Evolutionary conservation across 2,888 invertebrate genomes (phyloP), one percentile per base, ranked within the genome.

Genomic region (Theretra japonica): DNA sequence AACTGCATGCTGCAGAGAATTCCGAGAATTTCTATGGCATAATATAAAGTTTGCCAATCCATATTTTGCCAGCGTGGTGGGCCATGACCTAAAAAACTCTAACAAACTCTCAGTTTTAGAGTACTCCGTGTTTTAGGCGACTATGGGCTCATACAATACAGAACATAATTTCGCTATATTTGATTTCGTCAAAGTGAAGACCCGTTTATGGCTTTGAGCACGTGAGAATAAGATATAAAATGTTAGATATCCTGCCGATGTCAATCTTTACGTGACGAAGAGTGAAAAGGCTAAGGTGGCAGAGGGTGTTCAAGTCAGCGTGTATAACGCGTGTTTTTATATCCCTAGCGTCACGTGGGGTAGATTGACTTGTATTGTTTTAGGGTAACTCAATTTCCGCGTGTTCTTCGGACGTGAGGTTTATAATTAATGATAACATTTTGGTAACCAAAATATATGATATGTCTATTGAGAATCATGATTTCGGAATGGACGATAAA

Each of bases 221-320:
- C 70, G 68, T 70, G 73, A 62, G 23, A 70, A 68, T 48, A 68
- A 73, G 68, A 70, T 70, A 68, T 70, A 70, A 73, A 73, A 73
- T 70, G 70, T 73, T 50, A 21, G 58, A 65, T 68, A 19, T 50
- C 25, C 70, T 68, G 68, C 70, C 70, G 60, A 25, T 56, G 70
- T 70, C 59, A 68, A 68, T 70, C 68, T 68, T 68, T 50, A 65
- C 50, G 68, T 59, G 73, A 73, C 41, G 59, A 68, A 21, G n/a
- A n/a, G n/a, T n/a, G n/a, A n/a, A n/a, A n/a, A n/a, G n/a, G 50
- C 53, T 53, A 68, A 21, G 58, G 58, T 48, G 57, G 41, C 60
- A 53, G 19, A 6, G 25, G 28, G n/a, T 15, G 58, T 48, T 41
- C n/a, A 65, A 65, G 65, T 21, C 62, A 41, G 41, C 5, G 23